These are phyloP conservation scores for Orthosia gracilis DNA, from an alignment of 2,888 invertebrate genomes.

Conservation along the genomic window DNA sequence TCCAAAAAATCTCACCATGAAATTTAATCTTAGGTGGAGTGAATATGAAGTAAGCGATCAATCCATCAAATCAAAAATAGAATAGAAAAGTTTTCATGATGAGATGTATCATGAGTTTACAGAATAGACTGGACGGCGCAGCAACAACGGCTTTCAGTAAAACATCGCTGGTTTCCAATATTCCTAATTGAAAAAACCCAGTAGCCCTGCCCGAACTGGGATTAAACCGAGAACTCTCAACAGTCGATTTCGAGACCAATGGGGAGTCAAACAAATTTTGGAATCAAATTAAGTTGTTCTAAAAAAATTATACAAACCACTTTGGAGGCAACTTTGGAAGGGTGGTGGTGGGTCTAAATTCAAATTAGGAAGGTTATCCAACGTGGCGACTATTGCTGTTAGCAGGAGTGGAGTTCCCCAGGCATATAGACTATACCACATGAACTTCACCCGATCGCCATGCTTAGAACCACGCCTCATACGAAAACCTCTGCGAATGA, in stretches of 20 bases:
- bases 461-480: conserved; percentile 41
- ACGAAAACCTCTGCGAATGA: conserved; percentile 18
- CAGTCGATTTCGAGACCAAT: neutral
- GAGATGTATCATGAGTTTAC: too few relatives aligned
- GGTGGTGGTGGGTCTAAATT: conserved; percentile 27
- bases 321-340: conserved; percentile 56
- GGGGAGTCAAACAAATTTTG: neutral
- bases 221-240: neutral
- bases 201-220: too few relatives aligned
- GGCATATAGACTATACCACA: conserved; percentile 69
- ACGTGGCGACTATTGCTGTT: neutral
- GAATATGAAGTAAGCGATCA: too few relatives aligned
- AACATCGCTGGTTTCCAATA: too few relatives aligned
- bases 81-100: too few relatives aligned
- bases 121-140: too few relatives aligned
- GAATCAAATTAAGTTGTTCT: neutral
- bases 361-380: conserved; percentile 11
- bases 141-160: too few relatives aligned
- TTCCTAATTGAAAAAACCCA: too few relatives aligned
- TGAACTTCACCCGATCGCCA: conserved; percentile 64
- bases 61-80: too few relatives aligned
- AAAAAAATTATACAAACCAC: conserved; percentile 47
- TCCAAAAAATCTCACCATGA: too few relatives aligned
- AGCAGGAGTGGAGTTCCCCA: conserved; percentile 66
- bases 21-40: too few relatives aligned